Evolutionary conservation across 1,140 invertebrate genomes (phyloP).

Genomic region (Anoplolepis gracilipes): DNA sequence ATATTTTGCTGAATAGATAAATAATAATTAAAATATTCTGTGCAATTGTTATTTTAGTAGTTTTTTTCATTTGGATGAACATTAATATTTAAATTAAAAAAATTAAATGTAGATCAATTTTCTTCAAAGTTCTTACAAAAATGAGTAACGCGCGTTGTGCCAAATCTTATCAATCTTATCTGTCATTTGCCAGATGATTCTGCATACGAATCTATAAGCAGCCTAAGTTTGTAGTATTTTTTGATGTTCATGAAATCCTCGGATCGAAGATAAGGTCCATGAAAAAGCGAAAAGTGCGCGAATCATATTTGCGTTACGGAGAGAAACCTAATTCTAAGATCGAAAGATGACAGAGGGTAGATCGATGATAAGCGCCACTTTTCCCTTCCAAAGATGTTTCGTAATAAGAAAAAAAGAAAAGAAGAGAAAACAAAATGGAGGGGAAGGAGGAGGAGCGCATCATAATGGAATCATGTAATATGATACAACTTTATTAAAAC

Average conservation of each 20-base stretch:
- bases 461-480: conserved; percentile 39
- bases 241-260: conserved; percentile 36
- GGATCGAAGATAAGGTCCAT: conserved; percentile 30
- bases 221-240: neutral
- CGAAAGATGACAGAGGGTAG: conserved; percentile 39
- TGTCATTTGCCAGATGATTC: neutral
- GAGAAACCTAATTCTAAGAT: conserved; percentile 42
- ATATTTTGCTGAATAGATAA: too few relatives aligned
- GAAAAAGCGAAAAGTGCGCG: conserved; percentile 8
- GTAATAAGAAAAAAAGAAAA: conserved; percentile 58
- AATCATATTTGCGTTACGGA: conserved; percentile 22
- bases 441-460: conserved; percentile 13
- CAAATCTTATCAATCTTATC: conserved; percentile 18
- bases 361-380: conserved; percentile 47
- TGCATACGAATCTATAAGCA: neutral
- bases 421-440: conserved; percentile 26
- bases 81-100: conserved; percentile 12
- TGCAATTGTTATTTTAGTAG: neutral
- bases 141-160: neutral
- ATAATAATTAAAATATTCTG: neutral
- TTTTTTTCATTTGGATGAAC: neutral
- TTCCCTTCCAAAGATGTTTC: conserved; percentile 67
- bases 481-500: conserved; percentile 78
- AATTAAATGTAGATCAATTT: conserved; percentile 16
- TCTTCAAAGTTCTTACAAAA: conserved; percentile 1